Percentiles rank a stretch among this genome's conserved stretches.
These are phyloP conservation scores for Augochlora pura DNA, from an alignment of 1,140 invertebrate species.

Conservation along the genomic window DNA sequence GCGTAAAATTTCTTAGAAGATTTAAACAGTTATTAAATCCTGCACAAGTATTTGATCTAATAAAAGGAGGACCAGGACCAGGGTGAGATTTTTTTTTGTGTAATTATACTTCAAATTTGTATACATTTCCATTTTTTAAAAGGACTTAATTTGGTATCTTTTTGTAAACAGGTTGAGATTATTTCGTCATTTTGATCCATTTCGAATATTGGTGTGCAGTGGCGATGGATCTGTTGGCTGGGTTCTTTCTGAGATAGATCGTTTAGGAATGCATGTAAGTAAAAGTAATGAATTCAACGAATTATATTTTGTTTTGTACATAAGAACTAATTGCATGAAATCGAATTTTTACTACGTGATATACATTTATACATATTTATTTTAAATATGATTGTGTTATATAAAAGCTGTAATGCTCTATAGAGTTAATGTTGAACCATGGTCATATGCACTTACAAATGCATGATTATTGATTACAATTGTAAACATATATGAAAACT, in stretches of 20 bases:
- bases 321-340: conserved; percentile 36
- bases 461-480: conserved; percentile 15
- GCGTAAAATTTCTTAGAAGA: conserved; percentile 96
- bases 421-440: conserved; percentile 18
- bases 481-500: conserved; percentile 2
- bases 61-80: conserved; percentile 92
- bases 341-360: conserved; percentile 29
- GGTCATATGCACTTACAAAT: conserved; percentile 8
- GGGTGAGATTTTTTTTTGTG: conserved; percentile 82
- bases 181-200: conserved; percentile 94
- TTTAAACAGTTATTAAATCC: conserved; percentile 98
- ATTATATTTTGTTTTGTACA: conserved; percentile 10
- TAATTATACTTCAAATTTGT: conserved; percentile 6
- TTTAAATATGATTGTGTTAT: conserved; percentile 29
- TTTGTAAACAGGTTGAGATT: conserved; percentile 84
- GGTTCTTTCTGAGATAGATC: conserved; percentile 96
- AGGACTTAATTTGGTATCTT: neutral
- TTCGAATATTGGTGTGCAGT: conserved; percentile 94
- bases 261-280: conserved; percentile 94
- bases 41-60: conserved; percentile 98
- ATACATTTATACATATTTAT: conserved; percentile 24
- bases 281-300: conserved; percentile 36
- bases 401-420: conserved; percentile 7
- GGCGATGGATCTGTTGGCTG: conserved; percentile 96
- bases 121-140: neutral